A percentile compares a stretch with the other conserved stretches of the same genome.
Evolutionary conservation across 2,888 invertebrate species (phyloP).

Genomic region (Cenopis cana): DNA sequence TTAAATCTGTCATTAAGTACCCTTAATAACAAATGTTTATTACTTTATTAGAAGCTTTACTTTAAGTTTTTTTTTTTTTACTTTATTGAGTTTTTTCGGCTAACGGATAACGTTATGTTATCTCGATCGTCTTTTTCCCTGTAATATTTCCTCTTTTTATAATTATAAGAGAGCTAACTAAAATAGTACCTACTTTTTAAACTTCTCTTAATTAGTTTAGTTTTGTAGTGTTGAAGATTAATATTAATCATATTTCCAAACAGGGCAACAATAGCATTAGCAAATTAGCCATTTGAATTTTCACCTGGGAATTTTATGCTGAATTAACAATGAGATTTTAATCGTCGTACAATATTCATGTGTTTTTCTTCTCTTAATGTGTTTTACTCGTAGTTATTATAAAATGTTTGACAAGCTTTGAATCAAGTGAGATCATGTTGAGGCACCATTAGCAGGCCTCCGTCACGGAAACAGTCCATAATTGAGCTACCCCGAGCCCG

Average conservation of each 20-base stretch:
- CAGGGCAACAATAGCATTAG: not conserved
- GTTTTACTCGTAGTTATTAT: not conserved
- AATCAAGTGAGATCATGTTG: slow-evolving; percentile 36
- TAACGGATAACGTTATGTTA: too few relatives aligned
- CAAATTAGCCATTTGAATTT: not conserved
- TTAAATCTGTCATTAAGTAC: too few relatives aligned
- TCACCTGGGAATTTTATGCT: not conserved
- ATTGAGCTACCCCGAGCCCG: slow-evolving; percentile 58
- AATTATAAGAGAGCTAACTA: too few relatives aligned
- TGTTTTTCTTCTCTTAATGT: not conserved
- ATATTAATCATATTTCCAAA: not conserved
- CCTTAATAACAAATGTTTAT: too few relatives aligned
- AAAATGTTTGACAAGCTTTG: slow-evolving; percentile 24
- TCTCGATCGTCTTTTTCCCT: too few relatives aligned
- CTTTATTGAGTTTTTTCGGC: too few relatives aligned
- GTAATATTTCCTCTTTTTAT: too few relatives aligned
- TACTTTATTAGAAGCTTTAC: too few relatives aligned
- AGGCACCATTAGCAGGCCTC: slow-evolving; percentile 52
- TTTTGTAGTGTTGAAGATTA: not conserved
- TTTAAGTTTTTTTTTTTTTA: too few relatives aligned
- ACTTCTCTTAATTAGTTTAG: not conserved
- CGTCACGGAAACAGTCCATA: slow-evolving; percentile 73
- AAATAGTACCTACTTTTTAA: too few relatives aligned
- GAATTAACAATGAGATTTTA: not conserved
- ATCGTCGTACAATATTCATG: not conserved